Percentiles rank a stretch among this genome's conserved stretches.
Conservation (phyloP, 2,888 invertebrate species). For the Cremastobaeus sp. region DNA sequence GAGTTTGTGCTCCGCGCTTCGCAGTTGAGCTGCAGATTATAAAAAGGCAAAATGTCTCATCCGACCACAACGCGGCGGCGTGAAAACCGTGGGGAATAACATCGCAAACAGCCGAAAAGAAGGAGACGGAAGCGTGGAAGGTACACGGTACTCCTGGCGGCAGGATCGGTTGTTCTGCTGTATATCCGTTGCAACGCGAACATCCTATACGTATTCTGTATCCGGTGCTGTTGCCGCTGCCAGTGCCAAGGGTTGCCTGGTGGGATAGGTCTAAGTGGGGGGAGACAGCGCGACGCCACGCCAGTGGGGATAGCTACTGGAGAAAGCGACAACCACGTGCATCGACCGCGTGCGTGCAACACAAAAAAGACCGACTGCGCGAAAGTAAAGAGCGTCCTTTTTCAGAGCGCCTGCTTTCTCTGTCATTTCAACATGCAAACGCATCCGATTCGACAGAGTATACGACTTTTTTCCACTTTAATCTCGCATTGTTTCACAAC, state of each 20-base stretch:
- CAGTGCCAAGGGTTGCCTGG: background rate
- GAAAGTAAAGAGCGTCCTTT: slow-evolving; percentile 30
- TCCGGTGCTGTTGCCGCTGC: slow-evolving; percentile 7
- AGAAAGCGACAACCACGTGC: slow-evolving; percentile 58
- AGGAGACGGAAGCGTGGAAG: background rate
- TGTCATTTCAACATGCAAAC: no score
- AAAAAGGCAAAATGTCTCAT: slow-evolving; percentile 48
- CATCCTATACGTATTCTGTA: no score
- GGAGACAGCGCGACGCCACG: slow-evolving; percentile 24
- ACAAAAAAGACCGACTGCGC: slow-evolving; percentile 46
- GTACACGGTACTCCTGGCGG: no score
- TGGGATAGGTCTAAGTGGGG: background rate
- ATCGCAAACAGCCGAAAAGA: slow-evolving; percentile 12
- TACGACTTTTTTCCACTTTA: no score
- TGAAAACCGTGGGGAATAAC: slow-evolving; percentile 32
- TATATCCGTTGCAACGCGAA: no score
- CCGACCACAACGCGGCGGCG: slow-evolving; percentile 34
- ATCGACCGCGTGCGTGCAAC: slow-evolving; percentile 58
- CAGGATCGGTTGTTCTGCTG: no score
- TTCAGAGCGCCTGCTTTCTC: background rate
- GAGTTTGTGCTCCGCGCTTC: slow-evolving; percentile 34
- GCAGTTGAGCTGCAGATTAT: slow-evolving; percentile 44
- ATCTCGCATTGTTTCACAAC: no score
- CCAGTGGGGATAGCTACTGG: slow-evolving; percentile 38
- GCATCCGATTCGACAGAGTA: no score